Conservation (phyloP, 2,797 vertebrate genomes). For the Eulemur rubriventer region DNA sequence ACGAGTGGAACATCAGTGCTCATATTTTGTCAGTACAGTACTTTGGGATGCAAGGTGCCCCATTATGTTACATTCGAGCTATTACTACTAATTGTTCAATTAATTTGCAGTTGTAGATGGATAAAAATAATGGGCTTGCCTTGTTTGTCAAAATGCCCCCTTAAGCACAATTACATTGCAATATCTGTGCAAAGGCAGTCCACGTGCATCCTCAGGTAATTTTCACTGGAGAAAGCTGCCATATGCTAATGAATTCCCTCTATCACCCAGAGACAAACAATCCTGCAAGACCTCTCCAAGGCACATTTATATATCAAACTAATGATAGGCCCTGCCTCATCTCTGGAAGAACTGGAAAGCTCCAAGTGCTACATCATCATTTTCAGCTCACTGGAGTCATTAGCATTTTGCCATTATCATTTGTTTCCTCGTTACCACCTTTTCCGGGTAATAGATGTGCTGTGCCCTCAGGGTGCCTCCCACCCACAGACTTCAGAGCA, state of each 20-base stretch:
- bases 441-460: slow-evolving; percentile 53
- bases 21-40: background rate
- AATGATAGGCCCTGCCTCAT: background rate
- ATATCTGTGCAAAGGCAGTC: slow-evolving; percentile 37
- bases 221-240: slow-evolving; percentile 58
- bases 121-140: slow-evolving; percentile 69
- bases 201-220: slow-evolving; percentile 45
- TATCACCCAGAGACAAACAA: slow-evolving; percentile 64
- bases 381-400: slow-evolving; percentile 63
- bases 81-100: slow-evolving; percentile 75
- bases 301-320: slow-evolving; percentile 50
- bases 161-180: slow-evolving; percentile 60
- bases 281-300: slow-evolving; percentile 65
- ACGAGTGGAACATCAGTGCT: background rate
- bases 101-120: slow-evolving; percentile 67
- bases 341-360: background rate
- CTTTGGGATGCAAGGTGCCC: slow-evolving; percentile 37
- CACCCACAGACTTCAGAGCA: background rate
- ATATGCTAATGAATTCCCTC: slow-evolving; percentile 64
- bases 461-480: slow-evolving; percentile 36
- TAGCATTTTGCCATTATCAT: slow-evolving; percentile 64
- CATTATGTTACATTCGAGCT: slow-evolving; percentile 44
- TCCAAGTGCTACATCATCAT: slow-evolving; percentile 56
- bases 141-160: slow-evolving; percentile 75
- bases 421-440: slow-evolving; percentile 45